Percentiles rank a stretch among this genome's conserved stretches.
phyloP scores from a whole-genome alignment of 2,113 vertebrate species.

The Rhabdornis inornatus region DNA sequence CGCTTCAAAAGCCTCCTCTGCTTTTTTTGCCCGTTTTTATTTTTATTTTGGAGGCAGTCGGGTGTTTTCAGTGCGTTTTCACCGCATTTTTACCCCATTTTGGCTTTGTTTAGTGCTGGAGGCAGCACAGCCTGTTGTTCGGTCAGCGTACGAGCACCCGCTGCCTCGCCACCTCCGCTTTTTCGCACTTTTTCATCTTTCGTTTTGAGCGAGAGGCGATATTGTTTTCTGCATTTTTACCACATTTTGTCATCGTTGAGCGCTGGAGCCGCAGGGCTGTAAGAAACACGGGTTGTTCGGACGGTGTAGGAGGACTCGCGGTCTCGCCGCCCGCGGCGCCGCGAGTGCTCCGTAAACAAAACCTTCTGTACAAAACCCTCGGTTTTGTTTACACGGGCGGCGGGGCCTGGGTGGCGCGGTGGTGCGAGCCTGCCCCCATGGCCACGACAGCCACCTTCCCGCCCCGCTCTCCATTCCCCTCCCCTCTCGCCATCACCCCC shows the following conservation, averaged over 20 bases:
- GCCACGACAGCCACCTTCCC: background rate
- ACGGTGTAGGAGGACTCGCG: rapidly evolving
- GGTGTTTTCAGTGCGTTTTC: background rate
- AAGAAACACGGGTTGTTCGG: background rate
- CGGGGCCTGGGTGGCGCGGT: background rate
- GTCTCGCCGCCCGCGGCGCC: background rate
- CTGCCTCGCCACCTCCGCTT: background rate
- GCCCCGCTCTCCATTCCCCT: too few relatives aligned
- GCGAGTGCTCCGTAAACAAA: background rate
- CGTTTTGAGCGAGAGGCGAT: background rate
- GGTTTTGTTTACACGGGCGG: background rate
- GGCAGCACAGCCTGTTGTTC: background rate
- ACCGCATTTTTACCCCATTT: background rate
- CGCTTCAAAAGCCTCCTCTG: background rate
- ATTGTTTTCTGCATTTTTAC: background rate
- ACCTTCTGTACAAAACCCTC: background rate
- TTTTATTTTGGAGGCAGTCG: background rate
- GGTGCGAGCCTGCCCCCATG: background rate
- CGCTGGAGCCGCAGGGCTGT: background rate
- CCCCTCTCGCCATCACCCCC: background rate
- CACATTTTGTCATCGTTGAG: background rate
- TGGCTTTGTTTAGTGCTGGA: background rate
- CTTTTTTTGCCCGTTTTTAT: background rate
- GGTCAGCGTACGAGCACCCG: background rate
- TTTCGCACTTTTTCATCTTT: background rate